Base-by-base conservation (phyloP, 2,113 vertebrate species). In the Lagopus muta region DNA sequence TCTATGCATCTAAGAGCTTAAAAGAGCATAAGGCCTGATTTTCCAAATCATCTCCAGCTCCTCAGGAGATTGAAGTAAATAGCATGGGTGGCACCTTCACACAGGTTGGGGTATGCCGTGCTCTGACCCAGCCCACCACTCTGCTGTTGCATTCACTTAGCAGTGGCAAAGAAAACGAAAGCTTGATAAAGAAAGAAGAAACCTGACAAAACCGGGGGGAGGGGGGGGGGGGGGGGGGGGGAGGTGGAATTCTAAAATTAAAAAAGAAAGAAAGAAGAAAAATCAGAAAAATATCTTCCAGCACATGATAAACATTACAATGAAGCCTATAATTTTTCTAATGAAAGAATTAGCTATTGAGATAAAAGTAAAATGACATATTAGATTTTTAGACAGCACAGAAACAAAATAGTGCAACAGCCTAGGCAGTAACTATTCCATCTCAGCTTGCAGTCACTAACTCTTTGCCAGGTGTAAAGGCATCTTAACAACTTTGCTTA, bases 361-460 rank as follows among this genome's bases (percentile, higher is more conserved):
- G 92, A 97, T 97, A 96, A 97, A 97, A 97, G 91, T 88, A 86
- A 97, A 96, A 90, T 42, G 38, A 96, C 95, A 96, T 97, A 97
- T 97, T 97, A 97, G 94, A 91, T 96, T 97, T 96, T 95, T 81
- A 86, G 90, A 89, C 36, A 78, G 88, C 85, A 95, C 36, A 90
- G 92, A 97, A 97, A 97, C 95, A 96, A 96, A 97, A 94, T 47
- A 92, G 93, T 89, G 77, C 90, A 96, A 94, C 82, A 89, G 83
- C 67, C 88, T 84, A 95, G 94, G 82, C 89, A 95, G 86, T 91
- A 94, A 94, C 93, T 95, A 91, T 77, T 90, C 80, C 79, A 86
- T 78, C 91, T 93, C 94, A 86, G 78, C 94, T 86, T 95, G 89
- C 72, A 96, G 90, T 94, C 95, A 90, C 97, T 97, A 97, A 98